phyloP scores from a whole-genome alignment of 2,797 vertebrate species.

The Thripadectes ignobilis region DNA sequence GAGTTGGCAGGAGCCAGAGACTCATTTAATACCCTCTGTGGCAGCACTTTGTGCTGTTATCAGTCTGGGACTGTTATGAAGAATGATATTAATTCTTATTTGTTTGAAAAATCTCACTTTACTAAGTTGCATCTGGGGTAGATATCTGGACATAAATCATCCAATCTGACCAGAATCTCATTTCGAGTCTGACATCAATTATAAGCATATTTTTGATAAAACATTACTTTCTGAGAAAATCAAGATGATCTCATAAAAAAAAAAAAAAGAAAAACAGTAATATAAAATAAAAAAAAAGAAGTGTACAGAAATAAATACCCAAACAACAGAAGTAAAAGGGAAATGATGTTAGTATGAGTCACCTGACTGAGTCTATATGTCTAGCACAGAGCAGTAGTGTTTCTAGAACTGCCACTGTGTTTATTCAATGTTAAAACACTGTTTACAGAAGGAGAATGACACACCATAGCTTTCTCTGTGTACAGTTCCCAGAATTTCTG shows the following conservation, averaged over 20 bases:
- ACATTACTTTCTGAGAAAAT: background rate
- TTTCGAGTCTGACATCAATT: background rate
- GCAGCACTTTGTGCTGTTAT: background rate
- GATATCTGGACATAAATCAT: background rate
- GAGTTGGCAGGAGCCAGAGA: background rate
- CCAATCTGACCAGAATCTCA: background rate
- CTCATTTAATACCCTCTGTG: background rate
- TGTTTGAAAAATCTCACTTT: background rate
- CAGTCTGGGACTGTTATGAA: background rate
- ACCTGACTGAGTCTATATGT: background rate
- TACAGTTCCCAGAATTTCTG: background rate
- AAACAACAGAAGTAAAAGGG: background rate
- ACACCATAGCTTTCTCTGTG: background rate
- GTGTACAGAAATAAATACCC: background rate
- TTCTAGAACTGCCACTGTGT: background rate
- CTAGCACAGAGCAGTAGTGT: fast-evolving
- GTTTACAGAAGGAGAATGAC: background rate
- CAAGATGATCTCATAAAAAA: background rate
- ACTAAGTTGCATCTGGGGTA: background rate
- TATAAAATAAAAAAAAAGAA: background rate
- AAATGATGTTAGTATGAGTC: background rate
- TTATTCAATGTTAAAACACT: background rate
- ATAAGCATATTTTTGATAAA: background rate
- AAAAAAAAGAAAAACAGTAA: background rate
- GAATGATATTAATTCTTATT: background rate